These are phyloP conservation scores for Alfaro cultratus DNA, from an alignment of 2,797 vertebrate genomes.

Conservation along the genomic window DNA sequence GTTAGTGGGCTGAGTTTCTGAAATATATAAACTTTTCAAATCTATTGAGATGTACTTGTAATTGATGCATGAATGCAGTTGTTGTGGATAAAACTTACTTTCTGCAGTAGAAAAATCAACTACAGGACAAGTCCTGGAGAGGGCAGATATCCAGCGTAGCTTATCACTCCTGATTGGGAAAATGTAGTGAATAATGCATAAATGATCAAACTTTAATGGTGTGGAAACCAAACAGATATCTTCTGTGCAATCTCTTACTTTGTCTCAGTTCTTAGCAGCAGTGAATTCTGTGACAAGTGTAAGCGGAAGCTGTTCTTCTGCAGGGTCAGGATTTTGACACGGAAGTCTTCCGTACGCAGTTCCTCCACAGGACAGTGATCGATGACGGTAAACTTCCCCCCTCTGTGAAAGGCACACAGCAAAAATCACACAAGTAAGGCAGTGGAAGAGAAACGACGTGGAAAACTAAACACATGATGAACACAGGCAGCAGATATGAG, in stretches of 20 bases:
- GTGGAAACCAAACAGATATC: neutral
- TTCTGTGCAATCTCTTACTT: slow-evolving; percentile 84
- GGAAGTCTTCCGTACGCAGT: slow-evolving; percentile 89
- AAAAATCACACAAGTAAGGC: slow-evolving; percentile 13
- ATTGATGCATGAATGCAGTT: neutral
- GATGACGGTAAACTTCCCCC: slow-evolving; percentile 90
- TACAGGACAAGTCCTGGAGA: slow-evolving; percentile 85
- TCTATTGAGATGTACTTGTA: neutral
- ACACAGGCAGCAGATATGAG: neutral
- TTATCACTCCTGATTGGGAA: slow-evolving; percentile 89
- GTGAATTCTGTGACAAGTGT: slow-evolving; percentile 81
- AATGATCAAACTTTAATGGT: neutral
- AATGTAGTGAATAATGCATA: slow-evolving; percentile 7
- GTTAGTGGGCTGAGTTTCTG: neutral
- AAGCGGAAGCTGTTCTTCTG: slow-evolving; percentile 93
- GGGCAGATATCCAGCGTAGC: slow-evolving; percentile 94
- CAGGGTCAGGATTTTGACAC: slow-evolving; percentile 89
- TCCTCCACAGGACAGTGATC: slow-evolving; percentile 88
- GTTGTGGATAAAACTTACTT: slow-evolving; percentile 75
- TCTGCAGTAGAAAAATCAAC: slow-evolving; percentile 87
- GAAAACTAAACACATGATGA: slow-evolving; percentile 16
- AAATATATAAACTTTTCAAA: neutral
- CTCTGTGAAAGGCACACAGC: slow-evolving; percentile 59
- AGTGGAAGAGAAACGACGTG: slow-evolving; percentile 4
- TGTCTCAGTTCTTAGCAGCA: slow-evolving; percentile 90